Percentiles rank a stretch among this genome's conserved stretches.
Evolutionary conservation across 2,113 vertebrate genomes (phyloP).

Genomic region (Pardalotus punctatus): DNA sequence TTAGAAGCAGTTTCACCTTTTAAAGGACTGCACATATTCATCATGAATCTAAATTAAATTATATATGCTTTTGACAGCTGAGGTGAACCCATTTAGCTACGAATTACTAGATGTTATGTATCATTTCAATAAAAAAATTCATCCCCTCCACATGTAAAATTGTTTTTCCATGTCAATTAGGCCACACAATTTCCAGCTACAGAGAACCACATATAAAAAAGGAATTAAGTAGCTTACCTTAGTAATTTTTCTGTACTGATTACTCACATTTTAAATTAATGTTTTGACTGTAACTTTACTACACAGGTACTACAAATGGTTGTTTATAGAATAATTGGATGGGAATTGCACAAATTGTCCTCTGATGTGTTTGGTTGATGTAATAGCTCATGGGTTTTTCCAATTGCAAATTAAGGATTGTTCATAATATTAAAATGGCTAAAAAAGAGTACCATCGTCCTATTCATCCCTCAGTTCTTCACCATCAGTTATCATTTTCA

Average conservation of each 20-base stretch:
- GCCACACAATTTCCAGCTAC: not conserved
- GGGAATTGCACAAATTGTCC: not conserved
- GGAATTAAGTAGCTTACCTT: not conserved
- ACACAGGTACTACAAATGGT: not conserved
- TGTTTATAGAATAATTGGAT: not conserved
- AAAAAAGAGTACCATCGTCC: not conserved
- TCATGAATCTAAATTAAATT: not conserved
- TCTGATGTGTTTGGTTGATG: not conserved
- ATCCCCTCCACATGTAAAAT: not conserved
- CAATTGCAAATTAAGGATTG: not conserved
- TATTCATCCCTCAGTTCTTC: not conserved
- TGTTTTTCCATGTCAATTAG: not conserved
- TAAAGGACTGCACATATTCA: not conserved
- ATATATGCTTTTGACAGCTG: not conserved
- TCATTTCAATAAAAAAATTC: not conserved
- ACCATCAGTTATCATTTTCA: not conserved
- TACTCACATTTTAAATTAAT: not conserved
- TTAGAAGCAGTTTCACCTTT: not conserved
- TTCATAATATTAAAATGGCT: not conserved
- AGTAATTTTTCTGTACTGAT: not conserved
- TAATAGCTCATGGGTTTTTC: not conserved
- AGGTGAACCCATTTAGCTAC: not conserved
- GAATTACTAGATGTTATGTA: not conserved
- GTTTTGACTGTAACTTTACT: not conserved
- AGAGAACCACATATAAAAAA: not conserved